phyloP scores from a whole-genome alignment of 2,888 invertebrate genomes.

The Tortricodes alternella region DNA sequence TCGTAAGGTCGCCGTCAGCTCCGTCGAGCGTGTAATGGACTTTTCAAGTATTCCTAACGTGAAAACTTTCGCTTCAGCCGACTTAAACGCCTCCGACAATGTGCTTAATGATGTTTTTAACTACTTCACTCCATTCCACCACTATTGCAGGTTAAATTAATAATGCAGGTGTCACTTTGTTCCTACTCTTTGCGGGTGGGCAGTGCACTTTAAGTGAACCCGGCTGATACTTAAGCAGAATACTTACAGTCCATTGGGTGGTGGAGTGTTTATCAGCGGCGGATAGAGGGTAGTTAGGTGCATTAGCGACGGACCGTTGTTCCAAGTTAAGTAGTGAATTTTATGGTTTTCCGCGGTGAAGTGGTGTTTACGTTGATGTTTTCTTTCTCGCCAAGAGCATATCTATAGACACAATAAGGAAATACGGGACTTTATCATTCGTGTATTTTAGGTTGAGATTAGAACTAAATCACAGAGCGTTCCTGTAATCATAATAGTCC shows the following conservation, averaged over 20 bases:
- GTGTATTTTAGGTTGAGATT: neutral
- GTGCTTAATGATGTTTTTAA: constrained; percentile 79
- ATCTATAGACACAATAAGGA: neutral
- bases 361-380: neutral
- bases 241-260: constrained; percentile 29
- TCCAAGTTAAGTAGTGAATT: constrained; percentile 22
- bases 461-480: neutral
- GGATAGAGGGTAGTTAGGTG: constrained; percentile 18
- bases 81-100: constrained; percentile 74
- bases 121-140: constrained; percentile 65
- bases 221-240: constrained; percentile 27
- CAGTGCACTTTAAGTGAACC: constrained; percentile 29
- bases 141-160: constrained; percentile 70
- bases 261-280: constrained; percentile 18
- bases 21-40: constrained; percentile 79
- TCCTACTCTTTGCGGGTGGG: constrained; percentile 32
- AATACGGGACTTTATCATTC: neutral
- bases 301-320: constrained; percentile 26
- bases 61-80: constrained; percentile 73
- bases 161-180: constrained; percentile 52
- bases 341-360: constrained; percentile 8
- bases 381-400: neutral
- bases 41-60: constrained; percentile 80
- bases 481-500: constrained; percentile 3
- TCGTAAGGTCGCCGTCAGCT: constrained; percentile 63